Conservation (phyloP, 1,140 invertebrate genomes). For the Trigoniulus corallinus region DNA sequence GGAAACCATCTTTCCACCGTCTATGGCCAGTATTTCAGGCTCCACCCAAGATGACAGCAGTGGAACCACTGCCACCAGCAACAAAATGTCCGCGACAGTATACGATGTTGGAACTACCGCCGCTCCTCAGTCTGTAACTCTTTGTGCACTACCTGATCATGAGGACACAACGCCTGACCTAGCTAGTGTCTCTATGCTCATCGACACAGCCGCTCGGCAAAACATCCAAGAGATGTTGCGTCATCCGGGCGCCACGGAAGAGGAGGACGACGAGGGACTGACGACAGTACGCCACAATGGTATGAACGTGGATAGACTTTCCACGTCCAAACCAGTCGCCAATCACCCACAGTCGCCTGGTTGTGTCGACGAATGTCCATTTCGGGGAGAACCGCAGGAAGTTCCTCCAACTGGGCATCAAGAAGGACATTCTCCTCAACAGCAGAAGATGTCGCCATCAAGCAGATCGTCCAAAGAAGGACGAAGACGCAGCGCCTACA, state of each 20-base stretch:
- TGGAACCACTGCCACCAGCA: conserved; percentile 33
- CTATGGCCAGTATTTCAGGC: neutral
- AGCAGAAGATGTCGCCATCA: neutral
- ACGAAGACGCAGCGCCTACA: conserved; percentile 45
- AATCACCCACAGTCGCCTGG: conserved; percentile 16
- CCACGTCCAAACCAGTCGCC: conserved; percentile 3
- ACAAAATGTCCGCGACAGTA: conserved; percentile 45
- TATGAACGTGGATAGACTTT: conserved; percentile 18
- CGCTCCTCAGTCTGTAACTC: conserved; percentile 1
- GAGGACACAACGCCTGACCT: conserved; percentile 33
- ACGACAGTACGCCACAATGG: conserved; percentile 12
- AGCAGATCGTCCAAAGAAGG: neutral
- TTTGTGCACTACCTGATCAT: conserved; percentile 6
- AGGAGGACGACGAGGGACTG: conserved; percentile 17
- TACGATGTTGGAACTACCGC: conserved; percentile 18
- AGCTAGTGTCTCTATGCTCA: conserved; percentile 52
- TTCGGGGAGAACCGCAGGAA: neutral
- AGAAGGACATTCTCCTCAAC: neutral
- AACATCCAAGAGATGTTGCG: conserved; percentile 25
- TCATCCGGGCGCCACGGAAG: conserved; percentile 9
- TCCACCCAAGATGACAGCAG: conserved; percentile 20
- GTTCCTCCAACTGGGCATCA: neutral
- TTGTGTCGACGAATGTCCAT: no score
- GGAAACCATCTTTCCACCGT: no score
- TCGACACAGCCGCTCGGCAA: conserved; percentile 60